phyloP scores from a whole-genome alignment of 1,140 invertebrate species.

The Babylonia areolata region DNA sequence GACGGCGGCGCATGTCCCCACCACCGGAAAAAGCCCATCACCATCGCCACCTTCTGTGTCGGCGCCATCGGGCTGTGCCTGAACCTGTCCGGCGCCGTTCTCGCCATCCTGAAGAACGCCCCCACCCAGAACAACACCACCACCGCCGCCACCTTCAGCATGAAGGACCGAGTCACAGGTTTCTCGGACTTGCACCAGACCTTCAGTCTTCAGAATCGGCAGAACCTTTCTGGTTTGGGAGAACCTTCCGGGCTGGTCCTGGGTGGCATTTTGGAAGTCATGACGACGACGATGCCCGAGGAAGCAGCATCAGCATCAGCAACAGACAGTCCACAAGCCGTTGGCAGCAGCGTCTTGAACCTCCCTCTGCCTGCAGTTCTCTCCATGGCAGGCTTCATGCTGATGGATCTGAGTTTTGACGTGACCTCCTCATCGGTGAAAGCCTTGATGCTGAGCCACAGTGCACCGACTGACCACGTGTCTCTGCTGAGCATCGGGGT shows the following conservation, averaged over 20 bases:
- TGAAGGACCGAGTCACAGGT: too few relatives aligned
- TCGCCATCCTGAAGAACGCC: neutral
- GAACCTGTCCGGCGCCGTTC: neutral
- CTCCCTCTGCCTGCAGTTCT: neutral
- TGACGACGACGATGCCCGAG: neutral
- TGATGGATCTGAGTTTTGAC: constrained; percentile 18
- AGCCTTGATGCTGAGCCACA: constrained; percentile 6
- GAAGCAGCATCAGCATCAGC: too few relatives aligned
- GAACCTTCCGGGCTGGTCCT: neutral
- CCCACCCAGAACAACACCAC: too few relatives aligned
- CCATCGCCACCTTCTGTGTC: neutral
- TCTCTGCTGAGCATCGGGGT: constrained; percentile 15
- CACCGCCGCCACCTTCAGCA: too few relatives aligned
- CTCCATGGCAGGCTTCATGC: neutral
- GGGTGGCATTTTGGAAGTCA: neutral
- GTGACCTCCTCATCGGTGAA: constrained; percentile 16
- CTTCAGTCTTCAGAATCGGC: too few relatives aligned
- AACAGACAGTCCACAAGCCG: neutral
- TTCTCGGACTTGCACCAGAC: too few relatives aligned
- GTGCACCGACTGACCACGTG: constrained; percentile 14
- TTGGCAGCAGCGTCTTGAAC: neutral
- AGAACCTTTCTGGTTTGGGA: neutral
- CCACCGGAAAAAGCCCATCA: neutral
- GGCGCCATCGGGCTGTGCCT: neutral
- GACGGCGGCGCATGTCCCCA: constrained; percentile 13